A percentile compares a stretch with the other conserved stretches of the same genome.
Evolutionary conservation across 2,113 vertebrate genomes (phyloP).

Genomic region (Halichoeres trimaculatus): DNA sequence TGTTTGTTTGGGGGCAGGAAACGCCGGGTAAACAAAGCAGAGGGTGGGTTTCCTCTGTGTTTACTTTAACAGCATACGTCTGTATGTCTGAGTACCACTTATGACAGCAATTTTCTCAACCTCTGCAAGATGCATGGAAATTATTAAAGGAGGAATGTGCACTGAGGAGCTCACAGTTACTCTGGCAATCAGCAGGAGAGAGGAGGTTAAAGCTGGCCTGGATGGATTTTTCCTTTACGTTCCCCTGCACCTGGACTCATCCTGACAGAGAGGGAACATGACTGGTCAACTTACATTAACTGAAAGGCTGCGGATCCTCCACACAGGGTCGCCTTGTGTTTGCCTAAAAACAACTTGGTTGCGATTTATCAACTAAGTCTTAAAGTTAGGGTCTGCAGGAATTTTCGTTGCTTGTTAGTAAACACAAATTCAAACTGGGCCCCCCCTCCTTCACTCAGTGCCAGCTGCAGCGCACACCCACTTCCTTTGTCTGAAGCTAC

Average conservation of each 20-base stretch:
- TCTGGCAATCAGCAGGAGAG: conserved; percentile 67
- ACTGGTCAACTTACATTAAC: too few relatives aligned
- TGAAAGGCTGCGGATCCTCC: too few relatives aligned
- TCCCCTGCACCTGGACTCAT: conserved; percentile 54
- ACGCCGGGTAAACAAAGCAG: conserved; percentile 63
- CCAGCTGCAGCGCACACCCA: too few relatives aligned
- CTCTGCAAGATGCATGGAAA: conserved; percentile 69
- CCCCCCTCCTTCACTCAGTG: too few relatives aligned
- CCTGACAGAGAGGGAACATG: too few relatives aligned
- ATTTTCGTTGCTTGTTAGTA: too few relatives aligned
- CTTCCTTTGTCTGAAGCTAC: too few relatives aligned
- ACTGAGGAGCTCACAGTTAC: conserved; percentile 67
- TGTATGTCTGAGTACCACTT: conserved; percentile 61
- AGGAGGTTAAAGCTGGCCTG: conserved; percentile 29
- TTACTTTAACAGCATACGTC: conserved; percentile 70
- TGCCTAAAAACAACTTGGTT: too few relatives aligned
- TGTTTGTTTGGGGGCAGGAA: conserved; percentile 73
- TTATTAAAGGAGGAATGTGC: conserved; percentile 76
- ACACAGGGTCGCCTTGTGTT: too few relatives aligned
- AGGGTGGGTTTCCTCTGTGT: conserved; percentile 64
- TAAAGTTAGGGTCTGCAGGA: too few relatives aligned
- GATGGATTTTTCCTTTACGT: conserved; percentile 17
- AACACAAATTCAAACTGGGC: too few relatives aligned
- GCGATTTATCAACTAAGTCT: too few relatives aligned
- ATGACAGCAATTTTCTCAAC: conserved; percentile 71